Evolutionary conservation across 2,113 vertebrate species (phyloP), one percentile per base, ranked within the genome.

Genomic region (Psophia crepitans): DNA sequence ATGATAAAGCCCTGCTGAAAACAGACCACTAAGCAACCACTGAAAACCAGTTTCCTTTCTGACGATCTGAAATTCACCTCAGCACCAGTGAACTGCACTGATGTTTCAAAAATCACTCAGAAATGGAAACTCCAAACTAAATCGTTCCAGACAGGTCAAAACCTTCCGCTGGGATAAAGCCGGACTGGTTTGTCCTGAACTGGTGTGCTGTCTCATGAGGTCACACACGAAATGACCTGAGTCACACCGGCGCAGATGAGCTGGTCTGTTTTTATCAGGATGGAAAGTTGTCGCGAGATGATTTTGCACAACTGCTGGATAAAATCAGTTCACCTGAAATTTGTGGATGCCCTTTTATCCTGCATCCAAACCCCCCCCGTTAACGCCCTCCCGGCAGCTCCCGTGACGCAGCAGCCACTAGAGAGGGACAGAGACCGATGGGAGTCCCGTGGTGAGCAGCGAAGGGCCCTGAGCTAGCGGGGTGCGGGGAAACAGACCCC

Each of bases 391-490:
- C 12, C 0, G 6, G 44, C n/a, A 32, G 82, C 54, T 61, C 58
- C 69, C 1, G 71, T 20, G 76, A 15, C 68, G 28, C 26, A 12
- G 1, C 41, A 4, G 46, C 96, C 96, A 0, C 94, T 75, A 89
- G 94, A 48, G 96, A 87, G 96, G 89, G 94, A 84, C 91, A 89
- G 89, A 97, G 94, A 71, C 77, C 69, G 2, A 6, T 4, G 15
- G 3, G 2, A 26, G 61, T 1, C 49, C 48, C 5, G 0, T 0
- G 0, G 2, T 1, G 33, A 21, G 48, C 75, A 14, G 71, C 5
- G 0, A 9, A 12, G 32, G 35, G 32, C 12, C 6, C n/a, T 5
- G 71, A 43, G 56, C 33, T 2, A 9, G 11, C n/a, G 44, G n/a
- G 73, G 44, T 21, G 39, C 2, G 2, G 16, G 27, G 66, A 37